These are phyloP conservation scores for Bombus polaris DNA, from an alignment of 1,140 invertebrate species.

Conservation along the genomic window DNA sequence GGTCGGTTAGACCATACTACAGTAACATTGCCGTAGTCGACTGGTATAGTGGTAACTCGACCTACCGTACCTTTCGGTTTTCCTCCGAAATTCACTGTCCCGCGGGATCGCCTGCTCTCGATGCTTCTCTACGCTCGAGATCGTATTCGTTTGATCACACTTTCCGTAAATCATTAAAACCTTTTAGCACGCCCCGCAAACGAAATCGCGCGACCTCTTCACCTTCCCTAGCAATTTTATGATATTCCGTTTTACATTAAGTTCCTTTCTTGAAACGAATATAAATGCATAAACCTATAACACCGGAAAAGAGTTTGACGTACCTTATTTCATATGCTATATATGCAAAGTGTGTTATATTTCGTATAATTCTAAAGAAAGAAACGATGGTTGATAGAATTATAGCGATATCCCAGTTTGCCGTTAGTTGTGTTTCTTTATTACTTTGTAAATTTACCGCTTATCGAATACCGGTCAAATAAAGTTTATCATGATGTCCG, in stretches of 20 bases:
- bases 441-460: conserved; percentile 53
- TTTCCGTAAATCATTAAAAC: conserved; percentile 69
- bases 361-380: too few relatives aligned
- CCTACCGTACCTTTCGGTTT: conserved; percentile 68
- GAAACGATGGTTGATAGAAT: conserved; percentile 12
- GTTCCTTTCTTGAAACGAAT: neutral
- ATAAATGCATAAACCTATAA: too few relatives aligned
- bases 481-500: conserved; percentile 36
- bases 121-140: conserved; percentile 59
- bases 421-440: conserved; percentile 55
- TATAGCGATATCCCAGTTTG: conserved; percentile 8
- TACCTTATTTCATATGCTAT: too few relatives aligned
- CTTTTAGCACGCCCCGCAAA: conserved; percentile 58
- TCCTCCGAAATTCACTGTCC: conserved; percentile 71
- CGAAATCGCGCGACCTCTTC: conserved; percentile 13
- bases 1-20: conserved; percentile 61
- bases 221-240: neutral
- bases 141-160: conserved; percentile 67
- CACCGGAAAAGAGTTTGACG: too few relatives aligned
- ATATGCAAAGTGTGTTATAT: too few relatives aligned
- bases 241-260: neutral
- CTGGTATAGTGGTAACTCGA: conserved; percentile 58
- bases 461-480: neutral
- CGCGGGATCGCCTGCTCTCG: conserved; percentile 64
- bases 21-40: conserved; percentile 27